Evolutionary conservation across 1,140 invertebrate species (phyloP).

Genomic region (Gonatopus flavifemur): DNA sequence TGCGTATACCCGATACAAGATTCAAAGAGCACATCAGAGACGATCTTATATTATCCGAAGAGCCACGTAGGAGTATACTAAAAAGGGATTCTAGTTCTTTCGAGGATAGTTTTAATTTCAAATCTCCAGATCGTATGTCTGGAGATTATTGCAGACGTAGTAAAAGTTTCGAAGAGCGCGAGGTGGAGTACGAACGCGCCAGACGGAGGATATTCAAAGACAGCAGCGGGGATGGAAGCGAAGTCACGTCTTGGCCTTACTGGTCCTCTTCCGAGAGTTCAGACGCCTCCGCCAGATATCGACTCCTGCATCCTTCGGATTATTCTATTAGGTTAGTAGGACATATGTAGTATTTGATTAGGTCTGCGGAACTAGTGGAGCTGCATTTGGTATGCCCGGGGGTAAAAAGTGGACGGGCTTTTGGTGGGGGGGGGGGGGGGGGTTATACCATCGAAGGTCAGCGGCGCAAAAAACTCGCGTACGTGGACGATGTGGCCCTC

Average conservation of each 20-base stretch:
- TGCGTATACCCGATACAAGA: constrained; percentile 69
- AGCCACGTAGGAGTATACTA: constrained; percentile 77
- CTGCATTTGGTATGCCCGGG: too few relatives aligned
- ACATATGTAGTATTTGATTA: too few relatives aligned
- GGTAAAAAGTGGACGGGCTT: too few relatives aligned
- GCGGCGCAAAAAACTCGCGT: too few relatives aligned
- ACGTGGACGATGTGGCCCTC: too few relatives aligned
- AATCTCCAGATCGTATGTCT: constrained; percentile 64
- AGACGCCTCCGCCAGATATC: constrained; percentile 45
- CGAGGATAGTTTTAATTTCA: constrained; percentile 68
- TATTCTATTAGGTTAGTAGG: constrained; percentile 45
- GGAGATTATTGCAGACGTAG: constrained; percentile 71
- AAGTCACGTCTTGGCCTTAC: constrained; percentile 51
- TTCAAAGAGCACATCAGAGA: constrained; percentile 67
- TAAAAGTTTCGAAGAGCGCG: constrained; percentile 88
- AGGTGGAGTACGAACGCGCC: constrained; percentile 83
- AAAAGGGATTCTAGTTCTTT: constrained; percentile 80
- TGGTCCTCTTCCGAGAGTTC: constrained; percentile 60
- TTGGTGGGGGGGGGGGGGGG: too few relatives aligned
- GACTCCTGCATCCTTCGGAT: constrained; percentile 47
- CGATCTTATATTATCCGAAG: constrained; percentile 64
- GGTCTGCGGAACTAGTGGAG: too few relatives aligned
- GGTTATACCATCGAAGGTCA: too few relatives aligned
- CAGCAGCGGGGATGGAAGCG: constrained; percentile 45
- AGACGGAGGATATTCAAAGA: constrained; percentile 79